Percentiles rank a stretch among this genome's conserved stretches.
These are phyloP conservation scores for Australoheros facetus DNA, from an alignment of 2,797 vertebrate species.

Conservation along the genomic window DNA sequence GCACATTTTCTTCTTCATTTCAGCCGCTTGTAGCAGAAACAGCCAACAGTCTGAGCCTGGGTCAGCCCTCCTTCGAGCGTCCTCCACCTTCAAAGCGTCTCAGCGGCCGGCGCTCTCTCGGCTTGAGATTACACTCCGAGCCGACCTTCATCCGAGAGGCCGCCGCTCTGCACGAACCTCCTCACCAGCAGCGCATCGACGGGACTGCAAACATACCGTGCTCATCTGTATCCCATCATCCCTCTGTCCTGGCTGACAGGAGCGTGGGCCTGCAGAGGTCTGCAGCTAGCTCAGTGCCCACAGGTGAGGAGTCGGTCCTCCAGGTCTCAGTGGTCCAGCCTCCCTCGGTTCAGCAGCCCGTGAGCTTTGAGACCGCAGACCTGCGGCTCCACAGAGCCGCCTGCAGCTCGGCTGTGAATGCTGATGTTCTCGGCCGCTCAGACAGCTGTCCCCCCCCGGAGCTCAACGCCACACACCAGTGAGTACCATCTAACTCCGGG, in stretches of 20 bases:
- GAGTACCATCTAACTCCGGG: constrained; percentile 21
- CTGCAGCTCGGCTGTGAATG: neutral
- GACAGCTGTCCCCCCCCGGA: neutral
- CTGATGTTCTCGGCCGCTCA: neutral
- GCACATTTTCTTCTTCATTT: neutral
- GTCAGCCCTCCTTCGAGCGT: constrained; percentile 8
- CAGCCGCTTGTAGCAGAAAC: constrained; percentile 23
- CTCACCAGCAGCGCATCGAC: neutral
- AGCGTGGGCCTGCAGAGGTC: neutral
- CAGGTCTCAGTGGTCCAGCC: neutral
- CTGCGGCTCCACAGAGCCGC: neutral
- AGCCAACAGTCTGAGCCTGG: neutral
- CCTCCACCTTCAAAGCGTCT: neutral
- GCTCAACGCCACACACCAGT: constrained; percentile 29
- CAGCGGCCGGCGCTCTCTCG: constrained; percentile 35
- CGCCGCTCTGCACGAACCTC: accelerated
- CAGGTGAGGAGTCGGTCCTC: neutral
- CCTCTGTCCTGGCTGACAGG: constrained; percentile 1
- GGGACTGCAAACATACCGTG: neutral
- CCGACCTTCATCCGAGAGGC: constrained; percentile 13
- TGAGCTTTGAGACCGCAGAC: neutral
- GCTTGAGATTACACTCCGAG: constrained; percentile 6
- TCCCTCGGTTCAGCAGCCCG: neutral
- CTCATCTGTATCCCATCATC: neutral
- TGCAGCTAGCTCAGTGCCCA: accelerated